Base-by-base conservation (phyloP, 2,888 invertebrate species). In the Lycaena phlaeas region DNA sequence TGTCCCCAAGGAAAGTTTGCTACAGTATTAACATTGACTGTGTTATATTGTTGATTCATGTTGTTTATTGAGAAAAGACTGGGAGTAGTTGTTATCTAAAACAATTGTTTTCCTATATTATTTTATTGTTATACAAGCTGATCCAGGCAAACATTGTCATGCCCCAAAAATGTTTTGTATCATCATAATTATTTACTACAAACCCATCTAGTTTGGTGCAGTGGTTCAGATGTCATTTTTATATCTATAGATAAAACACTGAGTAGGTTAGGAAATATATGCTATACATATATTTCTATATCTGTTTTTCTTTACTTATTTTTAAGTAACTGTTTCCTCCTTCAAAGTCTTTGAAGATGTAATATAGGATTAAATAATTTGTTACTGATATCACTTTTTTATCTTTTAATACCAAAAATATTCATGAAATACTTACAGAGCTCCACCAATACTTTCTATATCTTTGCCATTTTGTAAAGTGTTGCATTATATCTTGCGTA, bases 361-460 rank as follows among this genome's bases (percentile, higher is more conserved):
- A n/a, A n/a, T n/a, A n/a, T n/a, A n/a, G n/a, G n/a, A n/a, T n/a
- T n/a, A n/a, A n/a, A n/a, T n/a, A n/a, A n/a, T n/a, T n/a, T n/a
- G n/a, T n/a, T n/a, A n/a, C n/a, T n/a, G n/a, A n/a, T n/a, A n/a
- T n/a, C n/a, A n/a, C n/a, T n/a, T n/a, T n/a, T n/a, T n/a, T n/a
- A n/a, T n/a, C n/a, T n/a, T n/a, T n/a, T n/a, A 14, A n/a, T 12
- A 4, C 4, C n/a, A 12, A 41, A 26, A 15, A 36, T 31, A 18
- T 2, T n/a, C 1, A 1, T 14, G 14, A 3, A 14, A 12, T 48
- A 73, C 81, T 78, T 52, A 91, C 88, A 66, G 90, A 92, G 72
- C 93, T 89, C 94, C 94, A 95, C 94, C 94, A 95, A 53, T 90
- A 89, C 63, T 92, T 92, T 41, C 93, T 86, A 56, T 92, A 90